Base-by-base conservation (phyloP, 2,113 vertebrate species). In the Salvelinus fontinalis region DNA sequence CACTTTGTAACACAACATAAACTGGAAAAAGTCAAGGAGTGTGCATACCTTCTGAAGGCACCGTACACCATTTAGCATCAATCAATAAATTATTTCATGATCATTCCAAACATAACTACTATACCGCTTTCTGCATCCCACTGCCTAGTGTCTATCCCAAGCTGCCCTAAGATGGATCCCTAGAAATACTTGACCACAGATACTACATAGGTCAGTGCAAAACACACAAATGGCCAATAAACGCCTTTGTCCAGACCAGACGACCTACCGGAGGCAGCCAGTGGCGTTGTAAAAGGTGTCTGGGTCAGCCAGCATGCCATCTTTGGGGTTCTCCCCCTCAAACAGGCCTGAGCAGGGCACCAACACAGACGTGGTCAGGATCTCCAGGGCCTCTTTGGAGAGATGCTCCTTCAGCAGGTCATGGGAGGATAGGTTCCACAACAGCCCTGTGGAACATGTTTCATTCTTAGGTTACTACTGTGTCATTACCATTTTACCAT, bases 391-490 rank as follows among this genome's bases (percentile, higher is more conserved):
- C 27, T 93, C 90, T 68, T 79, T 89, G 70, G 94, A 80, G 71
- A 99, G 86, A 34, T 88, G 62, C 60, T 95, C 89, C 87, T 99
- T 99, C 88, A 99, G 90, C 64, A 94, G 87, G 84, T 98, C 97
- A n/a, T 94, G 95, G 72, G 98, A 98, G 2, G 98, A 99, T 79
- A 99, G 92, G 88, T 98, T 99, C 98, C 98, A 99, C 81, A 99
- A 75, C 80, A 99, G 91, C 75, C 97, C 98, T 99, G 77, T 62
- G 16, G 59, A 22, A 60, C 1, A 62, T 8, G 9, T 44, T 44
- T 44, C 39, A 54, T 18, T 14, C 16, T 44, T 16, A 18, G 14
- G 51, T 54, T 16, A 54, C 51, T 54, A 2, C 51, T 0, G 51
- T 18, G 49, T 16, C 16, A 54, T 16, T 18, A 54, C 13, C 49